These are phyloP conservation scores for Notoglanidium macrostoma DNA, from an alignment of 2,797 vertebrate species.

Conservation along the genomic window DNA sequence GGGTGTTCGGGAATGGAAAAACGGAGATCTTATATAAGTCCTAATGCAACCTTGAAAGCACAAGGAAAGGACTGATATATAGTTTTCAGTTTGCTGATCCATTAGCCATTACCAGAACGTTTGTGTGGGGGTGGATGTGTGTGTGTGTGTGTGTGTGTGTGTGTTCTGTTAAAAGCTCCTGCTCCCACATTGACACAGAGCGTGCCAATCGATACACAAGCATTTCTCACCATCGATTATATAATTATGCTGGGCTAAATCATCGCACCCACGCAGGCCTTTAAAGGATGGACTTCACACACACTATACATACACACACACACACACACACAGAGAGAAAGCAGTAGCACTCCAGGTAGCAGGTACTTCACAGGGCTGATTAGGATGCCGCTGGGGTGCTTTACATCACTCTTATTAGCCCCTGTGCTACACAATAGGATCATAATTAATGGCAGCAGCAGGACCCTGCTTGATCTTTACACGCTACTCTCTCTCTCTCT, in stretches of 20 bases:
- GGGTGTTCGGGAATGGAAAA: background rate
- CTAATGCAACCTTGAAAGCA: conserved; percentile 18
- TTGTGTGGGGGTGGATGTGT: conserved; percentile 5
- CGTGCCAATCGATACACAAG: conserved; percentile 69
- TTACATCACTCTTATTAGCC: conserved; percentile 82
- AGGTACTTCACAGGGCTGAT: conserved; percentile 60
- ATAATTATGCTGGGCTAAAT: conserved; percentile 74
- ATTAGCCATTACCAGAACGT: conserved; percentile 3
- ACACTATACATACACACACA: conserved; percentile 40
- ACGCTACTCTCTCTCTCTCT: conserved; percentile 64
- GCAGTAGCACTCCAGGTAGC: conserved; percentile 49
- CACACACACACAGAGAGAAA: conserved; percentile 36
- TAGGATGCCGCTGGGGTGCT: conserved; percentile 77
- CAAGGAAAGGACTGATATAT: background rate
- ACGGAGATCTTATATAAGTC: conserved; percentile 3
- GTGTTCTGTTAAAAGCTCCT: conserved; percentile 43
- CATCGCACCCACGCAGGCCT: conserved; percentile 53
- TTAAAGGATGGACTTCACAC: conserved; percentile 30
- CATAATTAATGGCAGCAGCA: conserved; percentile 84
- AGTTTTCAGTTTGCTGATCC: background rate
- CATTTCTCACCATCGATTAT: conserved; percentile 76
- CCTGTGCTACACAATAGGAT: conserved; percentile 80
- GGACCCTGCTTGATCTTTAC: conserved; percentile 80
- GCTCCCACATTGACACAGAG: conserved; percentile 54
- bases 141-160: conserved; percentile 11